Evolutionary conservation across 2,888 invertebrate species (phyloP).

Genomic region (Tetheella fluctuosa): DNA sequence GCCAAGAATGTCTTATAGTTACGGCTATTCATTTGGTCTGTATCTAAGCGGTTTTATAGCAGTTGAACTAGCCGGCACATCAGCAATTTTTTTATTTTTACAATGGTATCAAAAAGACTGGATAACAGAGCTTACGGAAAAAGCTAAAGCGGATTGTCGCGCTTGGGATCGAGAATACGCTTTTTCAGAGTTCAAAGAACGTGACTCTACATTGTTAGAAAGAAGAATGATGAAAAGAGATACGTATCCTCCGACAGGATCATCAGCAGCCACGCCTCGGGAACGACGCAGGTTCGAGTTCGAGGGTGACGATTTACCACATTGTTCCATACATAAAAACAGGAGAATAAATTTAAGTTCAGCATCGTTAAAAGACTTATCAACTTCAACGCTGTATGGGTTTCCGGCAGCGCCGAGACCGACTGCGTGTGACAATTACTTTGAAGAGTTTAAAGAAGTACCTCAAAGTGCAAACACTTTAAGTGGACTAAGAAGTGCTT

Average conservation of each 20-base stretch:
- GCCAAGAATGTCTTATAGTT: conserved; percentile 92
- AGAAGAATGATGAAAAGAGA: conserved; percentile 78
- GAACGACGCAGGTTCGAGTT: conserved; percentile 86
- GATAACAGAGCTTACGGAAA: conserved; percentile 80
- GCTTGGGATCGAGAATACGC: conserved; percentile 81
- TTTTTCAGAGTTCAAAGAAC: conserved; percentile 76
- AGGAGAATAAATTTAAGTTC: conserved; percentile 79
- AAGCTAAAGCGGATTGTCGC: conserved; percentile 76
- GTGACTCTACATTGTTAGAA: conserved; percentile 72
- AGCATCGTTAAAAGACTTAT: conserved; percentile 84
- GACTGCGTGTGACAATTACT: conserved; percentile 85
- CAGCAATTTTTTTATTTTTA: conserved; percentile 94
- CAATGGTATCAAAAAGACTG: conserved; percentile 89
- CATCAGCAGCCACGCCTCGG: conserved; percentile 76
- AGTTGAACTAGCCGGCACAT: conserved; percentile 93
- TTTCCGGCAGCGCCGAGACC: conserved; percentile 87
- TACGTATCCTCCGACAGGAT: conserved; percentile 72
- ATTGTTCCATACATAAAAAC: conserved; percentile 85
- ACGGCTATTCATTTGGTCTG: conserved; percentile 94
- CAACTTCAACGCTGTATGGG: conserved; percentile 84
- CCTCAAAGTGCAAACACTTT: conserved; percentile 81
- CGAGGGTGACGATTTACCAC: conserved; percentile 83
- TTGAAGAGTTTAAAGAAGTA: conserved; percentile 82
- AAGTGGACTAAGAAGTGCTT: conserved; percentile 76
- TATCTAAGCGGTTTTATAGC: conserved; percentile 93